These are phyloP conservation scores for Neogale vison DNA, from an alignment of 2,113 vertebrate genomes.

Conservation along the genomic window DNA sequence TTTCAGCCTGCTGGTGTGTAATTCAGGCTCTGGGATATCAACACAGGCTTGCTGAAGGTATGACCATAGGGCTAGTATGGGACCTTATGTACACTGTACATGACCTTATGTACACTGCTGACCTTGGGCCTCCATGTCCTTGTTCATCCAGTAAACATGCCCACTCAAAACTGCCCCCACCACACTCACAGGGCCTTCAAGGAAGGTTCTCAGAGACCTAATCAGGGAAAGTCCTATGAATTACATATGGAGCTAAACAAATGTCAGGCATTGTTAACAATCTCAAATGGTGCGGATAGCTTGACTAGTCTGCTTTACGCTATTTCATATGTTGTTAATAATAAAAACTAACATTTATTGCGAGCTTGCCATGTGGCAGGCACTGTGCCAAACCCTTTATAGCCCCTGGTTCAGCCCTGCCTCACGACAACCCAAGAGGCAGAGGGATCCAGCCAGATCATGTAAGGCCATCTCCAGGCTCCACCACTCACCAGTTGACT, in stretches of 20 bases:
- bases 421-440: not conserved
- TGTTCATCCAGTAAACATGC: not conserved
- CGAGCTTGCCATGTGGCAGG: not conserved
- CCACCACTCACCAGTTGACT: not conserved
- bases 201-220: not conserved
- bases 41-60: not conserved
- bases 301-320: not conserved
- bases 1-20: not conserved
- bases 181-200: not conserved
- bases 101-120: not conserved
- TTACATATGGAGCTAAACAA: not conserved
- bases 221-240: not conserved
- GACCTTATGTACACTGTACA: not conserved
- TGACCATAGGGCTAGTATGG: not conserved
- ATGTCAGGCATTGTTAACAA: constrained; percentile 35
- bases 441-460: not conserved
- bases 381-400: not conserved
- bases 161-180: not conserved
- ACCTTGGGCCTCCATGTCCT: not conserved
- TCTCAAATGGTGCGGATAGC: not conserved
- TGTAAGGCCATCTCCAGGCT: not conserved
- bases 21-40: not conserved
- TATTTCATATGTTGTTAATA: constrained; percentile 54
- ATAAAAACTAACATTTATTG: constrained; percentile 61
- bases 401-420: not conserved